Base-by-base conservation (phyloP, 2,888 invertebrate genomes). In the Coelinius sp. region DNA sequence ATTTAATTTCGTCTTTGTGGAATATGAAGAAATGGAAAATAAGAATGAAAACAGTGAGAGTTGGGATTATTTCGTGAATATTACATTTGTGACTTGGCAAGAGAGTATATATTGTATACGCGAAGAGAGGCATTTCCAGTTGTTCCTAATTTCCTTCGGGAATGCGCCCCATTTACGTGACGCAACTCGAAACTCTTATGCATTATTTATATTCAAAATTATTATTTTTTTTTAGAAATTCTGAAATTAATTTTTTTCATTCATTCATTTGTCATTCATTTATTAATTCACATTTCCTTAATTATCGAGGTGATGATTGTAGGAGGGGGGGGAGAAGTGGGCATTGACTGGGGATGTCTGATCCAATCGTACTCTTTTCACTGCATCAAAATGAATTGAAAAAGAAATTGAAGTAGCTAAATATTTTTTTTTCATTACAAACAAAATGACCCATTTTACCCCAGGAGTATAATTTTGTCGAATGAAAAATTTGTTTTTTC, bases 101-200 rank as follows among this genome's bases (percentile, higher is more conserved):
- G 67, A 72, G 70, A n/a, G n/a, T n/a, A 70, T 71, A 77, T 73
- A 70, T 75, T 76, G 78, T 75, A 75, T 77, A 75, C 72, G 59
- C 72, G n/a, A n/a, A n/a, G n/a, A 75, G 68, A 71, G 75, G 73
- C 75, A 78, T 63, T 83, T 75, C n/a, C 77, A 77, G 79, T 78
- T 83, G 83, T 85, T 84, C 84, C 85, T 87, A 87, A 87, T 87
- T 87, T 87, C 87, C 87, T 87, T 84, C 87, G 87, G 87, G 87
- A 87, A 84, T 87, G 86, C 81, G 73, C 75, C 75, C 79, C 81
- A 80, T 63, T 63, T 63, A 63, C 63, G 63, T 82, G 83, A 83
- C 84, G 84, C 83, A 80, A 82, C 81, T 81, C 79, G 75, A 76
- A 79, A 81, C 78, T 84, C 82, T 68, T n/a, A 44, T 80, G 76